phyloP scores from a whole-genome alignment of 2,888 invertebrate species.

The Thera obeliscata region DNA sequence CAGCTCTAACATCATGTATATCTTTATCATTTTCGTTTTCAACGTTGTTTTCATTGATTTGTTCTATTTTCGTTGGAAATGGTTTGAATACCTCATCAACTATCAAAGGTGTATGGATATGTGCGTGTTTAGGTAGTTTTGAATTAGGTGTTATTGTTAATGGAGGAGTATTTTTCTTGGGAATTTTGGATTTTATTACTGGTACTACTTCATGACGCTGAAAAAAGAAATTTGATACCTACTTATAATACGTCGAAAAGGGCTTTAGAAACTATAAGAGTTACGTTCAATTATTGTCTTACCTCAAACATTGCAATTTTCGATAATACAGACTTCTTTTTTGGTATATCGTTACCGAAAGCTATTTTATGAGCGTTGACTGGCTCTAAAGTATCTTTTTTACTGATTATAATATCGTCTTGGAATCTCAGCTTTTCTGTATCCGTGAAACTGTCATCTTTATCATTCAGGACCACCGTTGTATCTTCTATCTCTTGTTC shows the following conservation, averaged over 20 bases:
- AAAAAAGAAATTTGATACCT: constrained; percentile 29
- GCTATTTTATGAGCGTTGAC: constrained; percentile 43
- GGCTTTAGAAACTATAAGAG: background rate
- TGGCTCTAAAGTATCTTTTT: constrained; percentile 41
- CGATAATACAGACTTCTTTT: constrained; percentile 61
- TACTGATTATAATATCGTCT: constrained; percentile 58
- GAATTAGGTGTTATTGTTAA: constrained; percentile 37
- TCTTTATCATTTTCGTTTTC: constrained; percentile 27
- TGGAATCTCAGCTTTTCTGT: constrained; percentile 59
- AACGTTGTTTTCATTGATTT: constrained; percentile 20
- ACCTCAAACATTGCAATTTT: constrained; percentile 78
- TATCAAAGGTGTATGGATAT: constrained; percentile 55
- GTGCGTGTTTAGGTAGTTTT: constrained; percentile 26
- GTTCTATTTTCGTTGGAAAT: constrained; percentile 29
- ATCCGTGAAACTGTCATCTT: constrained; percentile 42
- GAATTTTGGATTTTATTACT: constrained; percentile 5
- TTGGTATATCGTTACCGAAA: constrained; percentile 50
- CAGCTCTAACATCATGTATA: constrained; percentile 22
- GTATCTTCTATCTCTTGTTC: constrained; percentile 17
- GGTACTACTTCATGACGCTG: constrained; percentile 48
- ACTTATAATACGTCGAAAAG: background rate
- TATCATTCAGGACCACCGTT: constrained; percentile 29
- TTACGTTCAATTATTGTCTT: constrained; percentile 34
- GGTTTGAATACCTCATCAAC: constrained; percentile 59
- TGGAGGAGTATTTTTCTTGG: constrained; percentile 37